Evolutionary conservation across 2,888 invertebrate species (phyloP).

Genomic region (Lobophora halterata): DNA sequence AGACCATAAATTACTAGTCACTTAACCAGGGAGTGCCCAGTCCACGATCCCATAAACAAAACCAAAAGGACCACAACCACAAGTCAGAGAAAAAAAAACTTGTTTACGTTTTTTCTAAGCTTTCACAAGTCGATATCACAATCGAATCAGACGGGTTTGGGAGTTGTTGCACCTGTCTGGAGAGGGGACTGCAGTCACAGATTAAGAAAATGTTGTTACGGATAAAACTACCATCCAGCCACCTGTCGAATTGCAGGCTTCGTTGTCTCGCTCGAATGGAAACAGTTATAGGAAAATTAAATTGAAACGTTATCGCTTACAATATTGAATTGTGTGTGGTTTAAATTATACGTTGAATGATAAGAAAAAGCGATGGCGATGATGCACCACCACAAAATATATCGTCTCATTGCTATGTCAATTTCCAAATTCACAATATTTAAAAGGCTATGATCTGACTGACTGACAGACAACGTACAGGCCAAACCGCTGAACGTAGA

Average conservation of each 20-base stretch:
- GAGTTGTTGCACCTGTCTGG: constrained; percentile 55
- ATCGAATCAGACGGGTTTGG: constrained; percentile 38
- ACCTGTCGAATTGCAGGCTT: constrained; percentile 49
- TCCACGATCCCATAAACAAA: constrained; percentile 18
- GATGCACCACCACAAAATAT: too few relatives aligned
- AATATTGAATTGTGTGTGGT: constrained; percentile 12
- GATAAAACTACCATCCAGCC: constrained; percentile 31
- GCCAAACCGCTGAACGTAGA: constrained; percentile 1
- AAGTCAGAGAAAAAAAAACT: constrained; percentile 25
- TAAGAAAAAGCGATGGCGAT: too few relatives aligned
- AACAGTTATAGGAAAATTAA: constrained; percentile 12
- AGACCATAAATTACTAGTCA: constrained; percentile 23
- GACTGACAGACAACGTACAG: too few relatives aligned
- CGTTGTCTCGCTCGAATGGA: constrained; percentile 31
- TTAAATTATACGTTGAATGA: too few relatives aligned
- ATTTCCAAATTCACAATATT: too few relatives aligned
- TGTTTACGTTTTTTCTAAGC: constrained; percentile 32
- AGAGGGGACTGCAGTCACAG: constrained; percentile 22
- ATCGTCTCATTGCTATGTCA: too few relatives aligned
- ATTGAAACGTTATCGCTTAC: constrained; percentile 16
- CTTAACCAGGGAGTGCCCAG: constrained; percentile 25
- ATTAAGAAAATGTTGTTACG: constrained; percentile 16
- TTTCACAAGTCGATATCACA: constrained; percentile 30
- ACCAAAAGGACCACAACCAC: constrained; percentile 22
- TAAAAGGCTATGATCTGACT: too few relatives aligned